Percentiles rank a stretch among this genome's conserved stretches.
phyloP scores from a whole-genome alignment of 2,888 invertebrate species.

The Andrena marginata region DNA sequence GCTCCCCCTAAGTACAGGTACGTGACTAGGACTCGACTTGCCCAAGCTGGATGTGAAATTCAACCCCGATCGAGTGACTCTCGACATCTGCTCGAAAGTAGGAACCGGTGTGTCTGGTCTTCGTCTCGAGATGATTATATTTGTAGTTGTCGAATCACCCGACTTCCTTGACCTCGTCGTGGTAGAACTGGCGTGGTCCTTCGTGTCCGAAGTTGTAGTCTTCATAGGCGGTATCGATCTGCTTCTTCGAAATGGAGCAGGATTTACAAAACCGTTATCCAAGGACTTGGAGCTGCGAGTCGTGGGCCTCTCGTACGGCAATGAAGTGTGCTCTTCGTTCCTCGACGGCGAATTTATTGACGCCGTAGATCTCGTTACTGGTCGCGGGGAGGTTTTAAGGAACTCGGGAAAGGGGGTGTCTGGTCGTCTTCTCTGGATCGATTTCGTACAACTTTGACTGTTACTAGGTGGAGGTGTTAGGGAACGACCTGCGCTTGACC shows the following conservation, averaged over 20 bases:
- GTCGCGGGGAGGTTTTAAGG: constrained; percentile 52
- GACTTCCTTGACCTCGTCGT: constrained; percentile 33
- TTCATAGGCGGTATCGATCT: constrained; percentile 66
- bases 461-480: constrained; percentile 47
- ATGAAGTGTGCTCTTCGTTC: constrained; percentile 45
- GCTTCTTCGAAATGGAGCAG: constrained; percentile 60
- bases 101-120: constrained; percentile 81
- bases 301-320: constrained; percentile 62
- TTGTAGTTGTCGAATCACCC: constrained; percentile 23
- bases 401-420: constrained; percentile 78
- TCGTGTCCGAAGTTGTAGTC: constrained; percentile 32
- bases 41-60: constrained; percentile 50
- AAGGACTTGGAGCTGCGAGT: constrained; percentile 70
- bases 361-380: constrained; percentile 65
- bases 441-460: constrained; percentile 33
- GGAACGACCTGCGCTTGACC: constrained; percentile 58
- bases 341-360: constrained; percentile 39
- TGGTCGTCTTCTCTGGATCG: constrained; percentile 66
- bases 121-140: constrained; percentile 56
- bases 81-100: constrained; percentile 57
- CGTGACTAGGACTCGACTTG: constrained; percentile 34
- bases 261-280: constrained; percentile 76
- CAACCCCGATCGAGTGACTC: constrained; percentile 64
- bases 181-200: constrained; percentile 27
- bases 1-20: constrained; percentile 7